Evolutionary conservation across 2,888 invertebrate species (phyloP), one percentile per base, ranked within the genome.

Genomic region (Alviniconcha strummeri): DNA sequence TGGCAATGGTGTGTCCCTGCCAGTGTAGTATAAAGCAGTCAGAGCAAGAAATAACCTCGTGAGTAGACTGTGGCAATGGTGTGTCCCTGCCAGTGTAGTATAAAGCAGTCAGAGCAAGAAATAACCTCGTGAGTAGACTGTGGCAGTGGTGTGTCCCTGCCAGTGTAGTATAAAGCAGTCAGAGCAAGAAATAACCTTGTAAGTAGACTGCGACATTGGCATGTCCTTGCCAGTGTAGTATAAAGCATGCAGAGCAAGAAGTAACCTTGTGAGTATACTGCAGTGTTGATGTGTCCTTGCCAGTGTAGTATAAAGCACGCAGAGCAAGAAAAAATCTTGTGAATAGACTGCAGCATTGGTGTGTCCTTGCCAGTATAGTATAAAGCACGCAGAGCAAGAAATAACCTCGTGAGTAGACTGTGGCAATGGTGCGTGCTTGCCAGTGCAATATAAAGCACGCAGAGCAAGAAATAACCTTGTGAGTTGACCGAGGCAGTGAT

Each of bases 271-370:
- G 93, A 92, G 94, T 92, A 36, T 0, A 36, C 36, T n/a, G n/a
- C 36, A 3, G 36, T 3, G 3, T 36, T 36, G 36, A 3, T 36
- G 36, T 36, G 36, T 36, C 36, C 36, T 36, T 36, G 36, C 36
- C 36, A 36, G 36, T 36, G 36, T 36, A 36, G 36, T 36, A 96
- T 98, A 77, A 93, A 94, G 36, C 94, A 94, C 80, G 96, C 97
- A 1, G 94, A 95, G 80, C 89, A 93, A 52, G 95, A 96, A 91
- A 94, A 97, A 79, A 96, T 97, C 90, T 95, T 94, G 96, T 96
- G 93, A 92, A 94, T 92, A 36, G 36, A 36, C 36, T 36, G 36
- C 36, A 3, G 36, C 36, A 36, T 36, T 36, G 36, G 36, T 36
- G 36, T 36, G 36, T 36, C 1, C 36, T 36, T 36, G 36, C 36